Percentiles rank a stretch among this genome's conserved stretches.
phyloP scores from a whole-genome alignment of 2,113 vertebrate species.

The Ammodytes marinus region DNA sequence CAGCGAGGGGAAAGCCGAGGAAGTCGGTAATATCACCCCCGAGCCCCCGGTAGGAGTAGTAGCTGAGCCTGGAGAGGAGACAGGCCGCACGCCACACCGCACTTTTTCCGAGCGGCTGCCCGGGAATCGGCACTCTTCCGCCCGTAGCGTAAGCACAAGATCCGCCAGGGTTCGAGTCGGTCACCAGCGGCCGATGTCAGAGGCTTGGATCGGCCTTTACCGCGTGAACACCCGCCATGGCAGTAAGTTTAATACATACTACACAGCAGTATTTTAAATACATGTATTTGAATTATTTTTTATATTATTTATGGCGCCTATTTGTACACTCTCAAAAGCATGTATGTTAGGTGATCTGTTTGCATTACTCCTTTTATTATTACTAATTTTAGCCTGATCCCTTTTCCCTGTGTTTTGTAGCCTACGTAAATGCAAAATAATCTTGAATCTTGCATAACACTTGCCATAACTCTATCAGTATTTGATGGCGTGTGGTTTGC shows the following conservation, averaged over 20 bases:
- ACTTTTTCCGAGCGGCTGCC: conserved; percentile 86
- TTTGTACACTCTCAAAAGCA: no score
- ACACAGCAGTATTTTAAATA: not conserved
- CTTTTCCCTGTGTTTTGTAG: no score
- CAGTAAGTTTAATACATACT: conserved; percentile 72
- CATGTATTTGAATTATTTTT: not conserved
- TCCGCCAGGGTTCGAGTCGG: conserved; percentile 78
- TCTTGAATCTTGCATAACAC: not conserved
- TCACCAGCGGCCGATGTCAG: conserved; percentile 83
- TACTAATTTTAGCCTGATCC: no score
- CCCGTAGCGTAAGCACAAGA: conserved; percentile 76
- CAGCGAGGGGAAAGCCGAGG: conserved; percentile 74
- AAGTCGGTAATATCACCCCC: conserved; percentile 63
- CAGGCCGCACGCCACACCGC: conserved; percentile 84
- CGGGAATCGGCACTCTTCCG: conserved; percentile 80
- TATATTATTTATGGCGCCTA: not conserved
- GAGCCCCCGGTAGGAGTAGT: conserved; percentile 69
- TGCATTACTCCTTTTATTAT: no score
- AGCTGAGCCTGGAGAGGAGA: conserved; percentile 75
- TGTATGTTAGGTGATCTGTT: no score
- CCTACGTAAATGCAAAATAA: no score
- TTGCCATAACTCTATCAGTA: not conserved
- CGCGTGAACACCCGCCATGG: conserved; percentile 85
- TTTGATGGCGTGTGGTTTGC: not conserved
- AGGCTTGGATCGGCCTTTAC: conserved; percentile 87